Base-by-base conservation (phyloP, 2,888 invertebrate species). In the Stramonita haemastoma region DNA sequence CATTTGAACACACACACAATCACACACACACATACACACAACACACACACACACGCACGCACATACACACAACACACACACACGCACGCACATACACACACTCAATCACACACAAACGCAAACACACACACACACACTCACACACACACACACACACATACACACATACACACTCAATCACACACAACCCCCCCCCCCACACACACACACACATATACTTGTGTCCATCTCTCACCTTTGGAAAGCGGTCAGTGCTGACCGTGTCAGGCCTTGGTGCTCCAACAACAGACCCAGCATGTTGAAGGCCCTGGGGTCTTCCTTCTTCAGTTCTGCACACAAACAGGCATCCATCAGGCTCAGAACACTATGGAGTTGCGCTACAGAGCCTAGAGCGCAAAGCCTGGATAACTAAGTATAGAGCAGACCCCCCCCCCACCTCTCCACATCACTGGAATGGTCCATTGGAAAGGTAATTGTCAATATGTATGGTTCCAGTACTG, bases 201-300 rank as follows among this genome's bases (percentile, higher is more conserved):
- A 66, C 66, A 26, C 66, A 66, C 66, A 26, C 66, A 66, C 17
- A 26, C 66, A 66, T 26, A 26, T 26, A 66, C 66, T 2, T 26
- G 26, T 26, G 26, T 26, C 26, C 66, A 66, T 26, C 19, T 32
- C 92, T 87, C 91, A 95, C 95, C 90, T 93, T 89, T 92, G 90
- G 95, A 97, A 98, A 19, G 97, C 97, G 91, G 96, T 96, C 26
- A 97, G 96, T 1, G 98, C 97, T 86, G 97, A 96, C 87, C 94
- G 96, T 93, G 96, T 97, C 90, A 97, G 96, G 70, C 96, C 96
- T 95, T 96, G 97, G 93, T 97, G 97, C 96, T 98, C 98, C 94
- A 97, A 96, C 90, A 98, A 96, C 90, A 98, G 96, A 60, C 98
- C 98, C 90, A 97, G 96, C 95, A 97, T 97, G 94, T 98, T 98